Evolutionary conservation across 2,888 invertebrate genomes (phyloP).

Genomic region (Drosophila cyrtoloma): DNA sequence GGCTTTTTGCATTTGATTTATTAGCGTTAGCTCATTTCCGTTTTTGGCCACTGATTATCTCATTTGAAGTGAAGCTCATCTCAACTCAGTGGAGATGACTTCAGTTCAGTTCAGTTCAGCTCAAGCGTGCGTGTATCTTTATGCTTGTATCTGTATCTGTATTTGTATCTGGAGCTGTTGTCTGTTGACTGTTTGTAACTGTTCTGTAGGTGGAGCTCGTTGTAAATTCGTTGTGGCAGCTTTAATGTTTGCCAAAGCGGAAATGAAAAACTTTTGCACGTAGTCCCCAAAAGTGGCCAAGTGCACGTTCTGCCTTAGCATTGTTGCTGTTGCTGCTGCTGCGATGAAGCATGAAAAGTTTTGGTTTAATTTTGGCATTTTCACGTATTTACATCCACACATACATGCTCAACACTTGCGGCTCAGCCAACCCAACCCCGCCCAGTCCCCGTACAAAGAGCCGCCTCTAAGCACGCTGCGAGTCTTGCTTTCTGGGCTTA

Average conservation of each 20-base stretch:
- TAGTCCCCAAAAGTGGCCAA: conserved; percentile 77
- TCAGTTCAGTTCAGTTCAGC: conserved; percentile 18
- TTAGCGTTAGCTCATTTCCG: conserved; percentile 72
- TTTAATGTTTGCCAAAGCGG: conserved; percentile 81
- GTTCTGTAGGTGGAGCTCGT: conserved; percentile 47
- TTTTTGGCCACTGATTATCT: conserved; percentile 67
- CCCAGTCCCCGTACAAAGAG: neutral
- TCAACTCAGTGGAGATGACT: conserved; percentile 16
- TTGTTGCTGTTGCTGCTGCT: conserved; percentile 31
- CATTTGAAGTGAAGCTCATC: conserved; percentile 34
- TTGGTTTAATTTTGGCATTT: conserved; percentile 80
- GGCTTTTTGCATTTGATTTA: conserved; percentile 70
- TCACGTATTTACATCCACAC: conserved; percentile 54
- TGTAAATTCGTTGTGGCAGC: conserved; percentile 77
- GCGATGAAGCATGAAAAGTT: conserved; percentile 82
- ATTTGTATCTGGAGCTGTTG: conserved; percentile 12
- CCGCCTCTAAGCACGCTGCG: conserved; percentile 10
- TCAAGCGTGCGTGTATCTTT: conserved; percentile 58
- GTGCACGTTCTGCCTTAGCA: conserved; percentile 63
- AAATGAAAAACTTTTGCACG: conserved; percentile 81
- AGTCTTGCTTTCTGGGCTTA: conserved; percentile 50
- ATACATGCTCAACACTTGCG: conserved; percentile 55
- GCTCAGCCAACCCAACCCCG: conserved; percentile 3
- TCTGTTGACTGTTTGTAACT: conserved; percentile 10
- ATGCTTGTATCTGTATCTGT: conserved; percentile 24